Base-by-base conservation (phyloP, 2,888 invertebrate genomes). In the Drosophila differens region DNA sequence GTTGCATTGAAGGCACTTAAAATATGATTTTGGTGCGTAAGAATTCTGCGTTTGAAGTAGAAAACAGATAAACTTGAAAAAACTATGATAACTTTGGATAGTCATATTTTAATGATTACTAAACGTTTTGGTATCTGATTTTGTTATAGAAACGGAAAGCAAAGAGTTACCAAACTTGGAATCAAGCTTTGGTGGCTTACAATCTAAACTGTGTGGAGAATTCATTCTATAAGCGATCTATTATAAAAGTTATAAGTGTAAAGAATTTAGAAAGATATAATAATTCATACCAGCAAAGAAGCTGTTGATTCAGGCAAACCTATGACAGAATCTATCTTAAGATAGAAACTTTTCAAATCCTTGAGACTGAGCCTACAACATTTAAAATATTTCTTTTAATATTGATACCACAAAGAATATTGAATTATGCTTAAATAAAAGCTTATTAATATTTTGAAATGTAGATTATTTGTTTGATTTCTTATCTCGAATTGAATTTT, bases 341-440 rank as follows among this genome's bases (percentile, higher is more conserved):
- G 22, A 47, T 16, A 22, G 22, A 7, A 47, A 1, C 22, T 14
- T 14, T 22, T 14, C 0, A 14, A 14, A 14, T 3, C 22, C 5
- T 0, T 1, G 3, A 6, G 3, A 22, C 3, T 39, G 41, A n/a
- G 5, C 12, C 0, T 22, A 5, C 22, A 44, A 22, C 41, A 44
- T 0, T 22, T 16, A 0, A 16, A 22, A 2, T 14, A 14, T 4
- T 2, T 22, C 1, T 0, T 14, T 47, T 47, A 7, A 4, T 14
- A 47, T 22, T 14, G 14, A 5, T 12, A 1, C 3, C 6, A 7
- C 22, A 0, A 22, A 22, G 0, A 44, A 44, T 44, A 22, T 14
- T 0, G 1, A 22, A 22, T 22, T 14, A 14, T 39, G 12, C 22
- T 6, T n/a, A 10, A 19, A 4, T 37, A n/a, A 4, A 10, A 41